Conservation (phyloP, 2,113 vertebrate genomes). For the Grallaria varia region DNA sequence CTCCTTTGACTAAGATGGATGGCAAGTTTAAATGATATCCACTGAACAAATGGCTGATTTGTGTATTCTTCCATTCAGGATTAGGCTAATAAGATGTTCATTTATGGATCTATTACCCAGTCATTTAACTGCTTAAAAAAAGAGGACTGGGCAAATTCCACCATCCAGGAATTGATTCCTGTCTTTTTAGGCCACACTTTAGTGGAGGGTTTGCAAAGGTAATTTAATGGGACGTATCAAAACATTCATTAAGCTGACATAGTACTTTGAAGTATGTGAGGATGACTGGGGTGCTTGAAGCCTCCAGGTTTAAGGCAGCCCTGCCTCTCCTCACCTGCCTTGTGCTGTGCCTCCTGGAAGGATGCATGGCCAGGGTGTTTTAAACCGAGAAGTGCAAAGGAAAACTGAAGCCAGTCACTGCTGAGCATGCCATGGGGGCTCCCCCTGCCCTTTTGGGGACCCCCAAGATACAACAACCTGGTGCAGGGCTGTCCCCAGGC, state of each 20-base stretch:
- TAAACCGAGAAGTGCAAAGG: neutral
- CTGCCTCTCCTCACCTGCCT: neutral
- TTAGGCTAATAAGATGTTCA: conserved; percentile 74
- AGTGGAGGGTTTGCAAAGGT: neutral
- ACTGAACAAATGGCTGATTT: conserved; percentile 45
- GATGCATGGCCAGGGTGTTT: fast-evolving
- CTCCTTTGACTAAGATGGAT: conserved; percentile 76
- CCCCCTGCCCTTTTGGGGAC: neutral
- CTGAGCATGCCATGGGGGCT: fast-evolving
- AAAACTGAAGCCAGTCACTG: neutral
- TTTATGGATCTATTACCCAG: conserved; percentile 74
- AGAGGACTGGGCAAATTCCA: neutral
- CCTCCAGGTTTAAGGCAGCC: neutral
- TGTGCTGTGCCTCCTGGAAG: neutral
- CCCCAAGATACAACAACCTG: fast-evolving
- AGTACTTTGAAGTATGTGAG: neutral
- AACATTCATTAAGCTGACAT: neutral
- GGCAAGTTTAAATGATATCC: conserved; percentile 15
- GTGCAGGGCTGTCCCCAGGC: neutral
- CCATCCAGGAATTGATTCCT: neutral
- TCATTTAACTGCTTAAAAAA: conserved; percentile 58
- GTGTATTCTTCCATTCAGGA: conserved; percentile 67
- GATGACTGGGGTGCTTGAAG: neutral
- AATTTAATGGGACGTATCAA: neutral
- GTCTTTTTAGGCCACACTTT: neutral